Conservation (phyloP, 2,113 vertebrate genomes). For the Micromys minutus region DNA sequence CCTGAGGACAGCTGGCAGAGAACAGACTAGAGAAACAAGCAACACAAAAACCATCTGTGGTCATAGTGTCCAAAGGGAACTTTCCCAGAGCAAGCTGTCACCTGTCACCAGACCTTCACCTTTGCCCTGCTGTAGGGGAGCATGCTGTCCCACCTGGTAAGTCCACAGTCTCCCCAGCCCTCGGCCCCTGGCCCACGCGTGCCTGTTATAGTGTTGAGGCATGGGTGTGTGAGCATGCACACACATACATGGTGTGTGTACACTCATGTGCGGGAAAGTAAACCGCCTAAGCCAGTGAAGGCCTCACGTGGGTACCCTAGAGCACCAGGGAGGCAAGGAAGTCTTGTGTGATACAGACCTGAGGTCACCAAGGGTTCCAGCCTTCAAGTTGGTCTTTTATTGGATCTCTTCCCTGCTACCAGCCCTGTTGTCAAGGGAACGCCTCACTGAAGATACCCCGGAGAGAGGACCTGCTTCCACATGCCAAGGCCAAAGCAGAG, state of each 20-base stretch:
- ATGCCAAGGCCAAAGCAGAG: background rate
- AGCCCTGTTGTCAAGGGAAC: background rate
- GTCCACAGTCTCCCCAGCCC: background rate
- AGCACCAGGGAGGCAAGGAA: fast-evolving
- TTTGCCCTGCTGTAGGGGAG: background rate
- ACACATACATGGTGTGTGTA: background rate
- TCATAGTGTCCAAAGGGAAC: background rate
- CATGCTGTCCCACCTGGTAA: background rate
- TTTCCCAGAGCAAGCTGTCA: background rate
- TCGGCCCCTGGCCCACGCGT: background rate
- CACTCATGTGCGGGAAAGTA: background rate
- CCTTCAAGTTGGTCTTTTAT: background rate
- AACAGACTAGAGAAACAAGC: background rate
- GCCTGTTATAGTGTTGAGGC: background rate
- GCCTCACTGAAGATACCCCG: too few species aligned
- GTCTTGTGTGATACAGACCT: too few species aligned
- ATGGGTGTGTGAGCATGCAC: too few species aligned
- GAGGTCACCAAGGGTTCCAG: fast-evolving
- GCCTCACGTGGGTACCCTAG: background rate
- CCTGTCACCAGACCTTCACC: background rate
- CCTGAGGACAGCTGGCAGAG: background rate
- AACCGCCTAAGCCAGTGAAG: background rate
- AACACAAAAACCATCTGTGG: background rate
- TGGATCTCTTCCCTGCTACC: background rate
- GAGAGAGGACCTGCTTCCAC: background rate